phyloP scores from a whole-genome alignment of 2,888 invertebrate species.

The Crocallis elinguaria region DNA sequence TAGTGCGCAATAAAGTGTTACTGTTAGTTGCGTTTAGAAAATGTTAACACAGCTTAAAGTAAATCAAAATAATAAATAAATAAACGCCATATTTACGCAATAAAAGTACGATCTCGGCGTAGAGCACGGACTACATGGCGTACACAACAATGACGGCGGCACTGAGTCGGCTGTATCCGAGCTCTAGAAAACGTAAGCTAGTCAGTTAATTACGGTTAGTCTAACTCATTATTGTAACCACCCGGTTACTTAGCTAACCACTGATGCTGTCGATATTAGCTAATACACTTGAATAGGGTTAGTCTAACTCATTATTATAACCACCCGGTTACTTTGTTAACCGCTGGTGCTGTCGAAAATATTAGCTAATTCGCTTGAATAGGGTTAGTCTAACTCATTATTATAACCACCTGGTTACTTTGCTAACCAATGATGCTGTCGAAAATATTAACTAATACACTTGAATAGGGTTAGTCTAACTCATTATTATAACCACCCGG shows the following conservation, averaged over 20 bases:
- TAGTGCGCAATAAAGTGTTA: no score
- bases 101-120: constrained; percentile 76
- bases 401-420: neutral
- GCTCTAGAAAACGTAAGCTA: constrained; percentile 70
- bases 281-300: constrained; percentile 15
- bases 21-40: constrained; percentile 31
- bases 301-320: constrained; percentile 2
- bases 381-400: constrained; percentile 15
- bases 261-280: no score
- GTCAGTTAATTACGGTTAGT: constrained; percentile 20
- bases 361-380: constrained; percentile 40
- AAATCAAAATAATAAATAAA: constrained; percentile 33
- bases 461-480: no score
- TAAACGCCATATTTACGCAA: constrained; percentile 78
- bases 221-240: neutral
- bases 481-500: no score
- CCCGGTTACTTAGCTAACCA: neutral
- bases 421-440: no score
- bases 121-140: constrained; percentile 74
- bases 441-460: no score
- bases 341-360: no score
- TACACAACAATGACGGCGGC: constrained; percentile 78
- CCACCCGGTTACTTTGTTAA: neutral
- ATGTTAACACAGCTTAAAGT: constrained; percentile 35
- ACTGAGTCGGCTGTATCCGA: constrained; percentile 67